Evolutionary conservation across 2,888 invertebrate species (phyloP).

Genomic region (Latheticus oryzae): DNA sequence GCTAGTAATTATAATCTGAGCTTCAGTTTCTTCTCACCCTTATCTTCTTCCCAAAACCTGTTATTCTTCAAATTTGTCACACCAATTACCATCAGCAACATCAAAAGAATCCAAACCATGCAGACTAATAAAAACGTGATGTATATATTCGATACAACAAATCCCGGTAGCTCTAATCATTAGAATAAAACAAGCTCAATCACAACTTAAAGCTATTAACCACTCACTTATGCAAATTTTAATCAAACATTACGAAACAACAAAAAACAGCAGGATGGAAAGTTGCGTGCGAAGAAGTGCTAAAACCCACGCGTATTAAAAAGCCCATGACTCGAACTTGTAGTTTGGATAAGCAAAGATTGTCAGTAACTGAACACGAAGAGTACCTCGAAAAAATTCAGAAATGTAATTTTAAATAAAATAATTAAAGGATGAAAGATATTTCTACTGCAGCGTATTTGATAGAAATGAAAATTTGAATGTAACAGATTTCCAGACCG

Average conservation of each 20-base stretch:
- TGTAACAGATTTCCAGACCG: conserved; percentile 8
- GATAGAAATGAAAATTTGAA: conserved; percentile 1
- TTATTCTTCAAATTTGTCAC: conserved; percentile 16
- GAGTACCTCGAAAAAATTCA: too few relatives aligned
- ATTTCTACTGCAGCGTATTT: too few relatives aligned
- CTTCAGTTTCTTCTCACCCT: too few relatives aligned
- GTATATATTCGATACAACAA: conserved; percentile 13
- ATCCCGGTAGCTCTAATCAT: conserved; percentile 2
- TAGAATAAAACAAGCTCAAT: conserved; percentile 19
- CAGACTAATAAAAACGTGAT: conserved; percentile 16
- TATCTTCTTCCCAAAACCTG: too few relatives aligned
- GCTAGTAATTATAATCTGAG: too few relatives aligned
- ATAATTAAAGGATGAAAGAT: too few relatives aligned
- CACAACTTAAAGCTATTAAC: conserved; percentile 10
- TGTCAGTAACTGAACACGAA: neutral
- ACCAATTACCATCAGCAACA: conserved; percentile 9
- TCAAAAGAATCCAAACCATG: conserved; percentile 9
- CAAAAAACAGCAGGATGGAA: conserved; percentile 5
- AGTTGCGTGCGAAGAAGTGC: conserved; percentile 15
- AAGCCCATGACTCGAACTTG: conserved; percentile 18
- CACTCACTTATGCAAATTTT: conserved; percentile 20
- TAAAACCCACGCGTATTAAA: conserved; percentile 17
- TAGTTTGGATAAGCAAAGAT: neutral
- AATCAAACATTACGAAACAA: conserved; percentile 2
- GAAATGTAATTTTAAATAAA: too few relatives aligned